Conservation (phyloP, 2,113 vertebrate genomes). For the Micronisus gabar region DNA sequence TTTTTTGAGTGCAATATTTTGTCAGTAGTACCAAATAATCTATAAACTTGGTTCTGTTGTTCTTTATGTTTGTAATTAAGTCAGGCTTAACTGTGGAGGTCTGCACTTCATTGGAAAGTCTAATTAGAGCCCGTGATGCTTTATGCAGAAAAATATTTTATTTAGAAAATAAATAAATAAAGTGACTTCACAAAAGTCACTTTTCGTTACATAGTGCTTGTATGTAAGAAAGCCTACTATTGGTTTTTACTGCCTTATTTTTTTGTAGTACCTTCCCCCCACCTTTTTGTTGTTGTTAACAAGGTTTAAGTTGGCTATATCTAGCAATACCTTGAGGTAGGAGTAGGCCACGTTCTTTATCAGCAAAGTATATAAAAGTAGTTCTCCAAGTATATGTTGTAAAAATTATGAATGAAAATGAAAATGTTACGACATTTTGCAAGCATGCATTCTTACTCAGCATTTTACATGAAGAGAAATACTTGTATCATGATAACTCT, state of each 20-base stretch:
- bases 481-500: neutral
- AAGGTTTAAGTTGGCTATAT: neutral
- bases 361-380: neutral
- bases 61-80: neutral
- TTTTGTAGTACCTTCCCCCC: neutral
- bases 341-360: neutral
- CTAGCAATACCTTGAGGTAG: neutral
- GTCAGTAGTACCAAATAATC: neutral
- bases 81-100: neutral
- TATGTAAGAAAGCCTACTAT: neutral
- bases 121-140: neutral
- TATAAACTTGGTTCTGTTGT: neutral
- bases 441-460: neutral
- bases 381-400: neutral
- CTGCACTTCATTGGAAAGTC: neutral
- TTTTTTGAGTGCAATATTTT: neutral
- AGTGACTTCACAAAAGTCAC: neutral
- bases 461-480: neutral
- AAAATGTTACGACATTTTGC: neutral
- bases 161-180: too few species aligned
- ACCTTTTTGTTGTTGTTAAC: neutral
- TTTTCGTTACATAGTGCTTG: fast-evolving
- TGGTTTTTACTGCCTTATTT: neutral
- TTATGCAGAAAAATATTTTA: neutral
- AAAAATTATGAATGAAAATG: neutral